Evolutionary conservation across 2,797 vertebrate species (phyloP).

Genomic region (Crenuchus spilurus): DNA sequence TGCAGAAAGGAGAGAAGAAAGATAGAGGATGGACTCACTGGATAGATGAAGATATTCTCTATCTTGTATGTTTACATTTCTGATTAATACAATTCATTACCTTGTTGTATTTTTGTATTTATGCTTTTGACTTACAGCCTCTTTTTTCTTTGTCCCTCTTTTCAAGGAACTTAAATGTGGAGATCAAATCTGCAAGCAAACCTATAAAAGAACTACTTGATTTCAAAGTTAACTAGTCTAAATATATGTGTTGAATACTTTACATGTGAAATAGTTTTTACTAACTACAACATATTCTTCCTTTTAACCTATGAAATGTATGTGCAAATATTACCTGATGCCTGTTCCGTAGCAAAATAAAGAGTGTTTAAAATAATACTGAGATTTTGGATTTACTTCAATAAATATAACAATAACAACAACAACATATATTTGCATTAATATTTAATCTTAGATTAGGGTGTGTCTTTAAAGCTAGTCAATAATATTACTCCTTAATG

Average conservation of each 20-base stretch:
- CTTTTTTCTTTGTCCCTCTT: conserved; percentile 20
- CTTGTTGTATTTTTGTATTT: neutral
- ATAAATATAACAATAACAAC: too few relatives aligned
- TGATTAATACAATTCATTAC: neutral
- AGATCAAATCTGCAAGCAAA: conserved; percentile 73
- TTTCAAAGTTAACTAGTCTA: neutral
- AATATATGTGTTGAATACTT: neutral
- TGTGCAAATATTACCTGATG: neutral
- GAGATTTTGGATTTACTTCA: too few relatives aligned
- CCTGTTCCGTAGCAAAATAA: neutral
- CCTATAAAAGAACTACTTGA: conserved; percentile 70
- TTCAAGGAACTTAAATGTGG: conserved; percentile 73
- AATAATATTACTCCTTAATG: too few relatives aligned
- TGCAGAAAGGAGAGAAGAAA: conserved; percentile 86
- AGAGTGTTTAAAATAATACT: too few relatives aligned
- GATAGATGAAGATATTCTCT: conserved; percentile 83
- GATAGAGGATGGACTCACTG: conserved; percentile 90
- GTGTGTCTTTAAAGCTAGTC: too few relatives aligned
- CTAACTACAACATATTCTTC: neutral
- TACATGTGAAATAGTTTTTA: neutral
- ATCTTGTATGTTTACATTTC: conserved; percentile 77
- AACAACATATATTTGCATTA: too few relatives aligned
- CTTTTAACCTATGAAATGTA: neutral
- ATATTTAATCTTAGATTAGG: too few relatives aligned
- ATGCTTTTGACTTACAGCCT: neutral